phyloP scores from a whole-genome alignment of 2,888 invertebrate genomes.

The Argyresthia goedartella region DNA sequence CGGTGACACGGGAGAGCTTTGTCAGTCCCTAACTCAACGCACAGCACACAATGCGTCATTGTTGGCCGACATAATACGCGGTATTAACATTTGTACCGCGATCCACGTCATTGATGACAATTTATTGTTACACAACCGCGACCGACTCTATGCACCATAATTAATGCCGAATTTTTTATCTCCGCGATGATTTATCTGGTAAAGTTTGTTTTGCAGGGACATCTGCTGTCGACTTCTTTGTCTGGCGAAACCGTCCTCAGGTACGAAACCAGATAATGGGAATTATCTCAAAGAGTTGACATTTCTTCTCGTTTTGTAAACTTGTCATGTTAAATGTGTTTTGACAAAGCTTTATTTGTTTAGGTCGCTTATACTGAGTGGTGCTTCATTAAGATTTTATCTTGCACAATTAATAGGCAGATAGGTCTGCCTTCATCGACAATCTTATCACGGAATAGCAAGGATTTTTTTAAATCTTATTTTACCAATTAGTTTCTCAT shows the following conservation, averaged over 20 bases:
- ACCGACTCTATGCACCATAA: slow-evolving; percentile 40
- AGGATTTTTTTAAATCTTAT: neutral
- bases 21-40: too few relatives aligned
- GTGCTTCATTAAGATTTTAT: slow-evolving; percentile 38
- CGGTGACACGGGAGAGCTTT: slow-evolving; percentile 23
- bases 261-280: slow-evolving; percentile 56
- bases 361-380: slow-evolving; percentile 33
- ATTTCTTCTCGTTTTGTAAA: slow-evolving; percentile 40
- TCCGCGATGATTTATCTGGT: slow-evolving; percentile 48
- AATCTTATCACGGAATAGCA: neutral
- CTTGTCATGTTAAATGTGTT: slow-evolving; percentile 51
- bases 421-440: neutral
- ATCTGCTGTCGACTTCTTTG: slow-evolving; percentile 57
- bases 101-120: slow-evolving; percentile 65
- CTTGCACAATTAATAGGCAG: slow-evolving; percentile 10
- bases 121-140: slow-evolving; percentile 53
- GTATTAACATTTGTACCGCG: slow-evolving; percentile 64
- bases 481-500: neutral
- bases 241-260: slow-evolving; percentile 47
- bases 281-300: slow-evolving; percentile 65
- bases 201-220: slow-evolving; percentile 65
- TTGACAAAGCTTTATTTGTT: slow-evolving; percentile 56
- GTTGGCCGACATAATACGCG: slow-evolving; percentile 58
- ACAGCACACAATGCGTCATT: slow-evolving; percentile 55
- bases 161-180: slow-evolving; percentile 34